Evolutionary conservation across 2,888 invertebrate species (phyloP).

Genomic region (Mythimna pallens): DNA sequence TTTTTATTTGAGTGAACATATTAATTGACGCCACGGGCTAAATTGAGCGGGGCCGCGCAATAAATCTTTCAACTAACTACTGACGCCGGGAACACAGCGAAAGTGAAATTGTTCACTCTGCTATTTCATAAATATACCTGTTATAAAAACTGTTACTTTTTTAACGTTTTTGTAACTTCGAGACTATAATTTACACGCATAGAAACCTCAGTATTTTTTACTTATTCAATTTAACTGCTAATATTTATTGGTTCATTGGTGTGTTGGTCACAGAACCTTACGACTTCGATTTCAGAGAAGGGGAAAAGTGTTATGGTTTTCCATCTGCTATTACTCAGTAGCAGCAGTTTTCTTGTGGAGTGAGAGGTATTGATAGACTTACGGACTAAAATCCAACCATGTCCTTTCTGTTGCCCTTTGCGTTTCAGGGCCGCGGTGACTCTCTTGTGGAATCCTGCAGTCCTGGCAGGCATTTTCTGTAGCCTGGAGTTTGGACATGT

Average conservation of each 20-base stretch:
- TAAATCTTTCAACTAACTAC: conserved; percentile 68
- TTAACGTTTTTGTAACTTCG: conserved; percentile 24
- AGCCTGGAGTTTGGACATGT: neutral
- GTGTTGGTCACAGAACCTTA: no score
- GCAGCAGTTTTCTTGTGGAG: no score
- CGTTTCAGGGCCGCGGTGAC: no score
- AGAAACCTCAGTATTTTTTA: conserved; percentile 23
- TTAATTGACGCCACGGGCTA: conserved; percentile 64
- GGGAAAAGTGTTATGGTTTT: neutral
- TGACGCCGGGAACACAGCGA: conserved; percentile 64
- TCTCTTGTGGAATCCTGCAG: no score
- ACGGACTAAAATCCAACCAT: no score
- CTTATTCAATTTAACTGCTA: conserved; percentile 19
- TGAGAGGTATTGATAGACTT: no score
- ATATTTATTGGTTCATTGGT: neutral
- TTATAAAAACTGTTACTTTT: conserved; percentile 25
- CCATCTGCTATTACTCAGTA: neutral
- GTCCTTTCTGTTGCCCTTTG: no score
- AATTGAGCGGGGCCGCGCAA: conserved; percentile 57
- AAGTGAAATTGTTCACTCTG: conserved; percentile 66
- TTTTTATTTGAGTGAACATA: conserved; percentile 62
- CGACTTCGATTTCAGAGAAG: no score
- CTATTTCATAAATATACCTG: conserved; percentile 45
- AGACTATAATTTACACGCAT: conserved; percentile 38
- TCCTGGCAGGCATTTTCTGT: no score